These are phyloP conservation scores for Zootoca vivipara DNA, from an alignment of 2,113 vertebrate genomes.

Conservation along the genomic window DNA sequence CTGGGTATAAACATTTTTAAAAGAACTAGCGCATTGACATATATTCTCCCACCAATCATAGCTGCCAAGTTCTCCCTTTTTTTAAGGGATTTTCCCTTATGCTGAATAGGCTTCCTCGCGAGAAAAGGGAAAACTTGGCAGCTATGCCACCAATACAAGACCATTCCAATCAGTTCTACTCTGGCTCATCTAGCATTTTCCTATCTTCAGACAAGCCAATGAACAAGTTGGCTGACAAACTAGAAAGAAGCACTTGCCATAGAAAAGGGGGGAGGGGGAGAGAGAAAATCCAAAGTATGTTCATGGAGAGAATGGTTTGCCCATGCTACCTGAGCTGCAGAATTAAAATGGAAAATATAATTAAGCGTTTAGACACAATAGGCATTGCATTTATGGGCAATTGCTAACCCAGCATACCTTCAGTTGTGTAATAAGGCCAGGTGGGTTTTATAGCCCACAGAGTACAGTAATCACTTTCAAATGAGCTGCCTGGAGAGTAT, in stretches of 20 bases:
- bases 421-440: conserved; percentile 56
- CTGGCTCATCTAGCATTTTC: background rate
- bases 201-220: background rate
- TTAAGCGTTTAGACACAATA: conserved; percentile 60
- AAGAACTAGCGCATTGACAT: too few species aligned
- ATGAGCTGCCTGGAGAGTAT: conserved; percentile 59
- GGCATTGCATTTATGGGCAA: conserved; percentile 63
- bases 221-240: conserved; percentile 25
- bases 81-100: too few species aligned
- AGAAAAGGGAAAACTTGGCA: too few species aligned
- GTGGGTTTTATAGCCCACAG: conserved; percentile 60
- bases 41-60: background rate
- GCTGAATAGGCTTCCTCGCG: too few species aligned
- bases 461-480: conserved; percentile 65
- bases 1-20: too few species aligned
- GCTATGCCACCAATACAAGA: background rate
- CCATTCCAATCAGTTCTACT: too few species aligned
- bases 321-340: conserved; percentile 45
- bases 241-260: conserved; percentile 24
- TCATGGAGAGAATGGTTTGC: conserved; percentile 41
- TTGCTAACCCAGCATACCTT: conserved; percentile 62
- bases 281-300: conserved; percentile 32
- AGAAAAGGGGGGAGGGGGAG: background rate
- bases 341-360: conserved; percentile 69
- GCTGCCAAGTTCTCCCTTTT: too few species aligned